Evolutionary conservation across 1,140 invertebrate genomes (phyloP).

Genomic region (Nymphalis io): DNA sequence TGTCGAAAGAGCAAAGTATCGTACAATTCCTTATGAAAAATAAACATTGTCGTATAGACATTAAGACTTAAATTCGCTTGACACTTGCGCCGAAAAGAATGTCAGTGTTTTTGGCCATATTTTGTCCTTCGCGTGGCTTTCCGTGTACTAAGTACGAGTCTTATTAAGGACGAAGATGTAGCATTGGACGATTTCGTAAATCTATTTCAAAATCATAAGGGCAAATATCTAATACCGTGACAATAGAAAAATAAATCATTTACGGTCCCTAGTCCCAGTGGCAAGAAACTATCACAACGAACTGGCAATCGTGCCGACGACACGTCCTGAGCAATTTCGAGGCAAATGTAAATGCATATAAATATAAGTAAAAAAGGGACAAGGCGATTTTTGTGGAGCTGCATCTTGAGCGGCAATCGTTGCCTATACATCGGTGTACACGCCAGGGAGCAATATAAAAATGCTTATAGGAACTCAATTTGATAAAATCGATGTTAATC

Average conservation of each 20-base stretch:
- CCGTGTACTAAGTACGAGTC: constrained; percentile 77
- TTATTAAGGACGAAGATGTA: constrained; percentile 78
- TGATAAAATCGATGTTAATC: constrained; percentile 27
- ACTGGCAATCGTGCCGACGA: constrained; percentile 57
- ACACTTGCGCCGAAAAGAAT: constrained; percentile 51
- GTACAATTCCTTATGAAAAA: constrained; percentile 21
- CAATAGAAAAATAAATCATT: constrained; percentile 35
- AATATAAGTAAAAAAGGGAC: constrained; percentile 23
- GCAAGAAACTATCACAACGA: constrained; percentile 76
- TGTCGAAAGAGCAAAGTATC: constrained; percentile 26
- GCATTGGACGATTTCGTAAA: constrained; percentile 70
- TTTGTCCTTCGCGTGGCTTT: constrained; percentile 54
- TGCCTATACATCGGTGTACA: constrained; percentile 7
- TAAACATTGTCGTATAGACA: constrained; percentile 7
- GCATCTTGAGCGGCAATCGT: constrained; percentile 26
- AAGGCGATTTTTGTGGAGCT: neutral
- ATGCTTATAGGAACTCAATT: constrained; percentile 50
- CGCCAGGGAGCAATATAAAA: constrained; percentile 30
- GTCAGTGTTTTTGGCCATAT: constrained; percentile 41
- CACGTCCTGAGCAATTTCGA: constrained; percentile 55
- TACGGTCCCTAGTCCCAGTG: constrained; percentile 41
- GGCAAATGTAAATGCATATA: constrained; percentile 38
- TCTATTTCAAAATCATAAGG: constrained; percentile 54
- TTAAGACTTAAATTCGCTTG: constrained; percentile 37
- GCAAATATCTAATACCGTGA: constrained; percentile 36